Evolutionary conservation across 2,888 invertebrate genomes (phyloP).

Genomic region (Papilio elwesi): DNA sequence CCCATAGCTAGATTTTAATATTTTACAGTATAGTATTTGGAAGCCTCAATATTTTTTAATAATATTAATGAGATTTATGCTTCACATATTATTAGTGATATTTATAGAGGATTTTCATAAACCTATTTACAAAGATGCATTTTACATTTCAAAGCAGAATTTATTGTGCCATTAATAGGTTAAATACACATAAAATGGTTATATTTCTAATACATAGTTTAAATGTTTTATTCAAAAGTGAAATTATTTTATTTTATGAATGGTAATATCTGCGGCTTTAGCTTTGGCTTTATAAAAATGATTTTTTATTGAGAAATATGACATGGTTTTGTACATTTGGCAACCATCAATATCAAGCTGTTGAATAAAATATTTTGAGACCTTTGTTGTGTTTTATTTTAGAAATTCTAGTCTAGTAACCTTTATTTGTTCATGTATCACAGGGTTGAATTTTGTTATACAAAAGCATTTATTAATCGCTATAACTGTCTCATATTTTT

Average conservation of each 20-base stretch:
- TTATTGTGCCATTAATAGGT: conserved; percentile 23
- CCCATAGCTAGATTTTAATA: conserved; percentile 32
- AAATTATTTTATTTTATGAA: conserved; percentile 16
- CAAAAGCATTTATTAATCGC: too few relatives aligned
- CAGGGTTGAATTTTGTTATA: too few relatives aligned
- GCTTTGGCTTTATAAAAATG: conserved; percentile 21
- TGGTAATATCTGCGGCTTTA: conserved; percentile 20
- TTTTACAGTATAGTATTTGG: not conserved
- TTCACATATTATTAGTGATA: conserved; percentile 19
- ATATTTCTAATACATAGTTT: not conserved
- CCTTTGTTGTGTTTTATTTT: conserved; percentile 1
- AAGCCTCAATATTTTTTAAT: conserved; percentile 6
- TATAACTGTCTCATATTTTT: too few relatives aligned
- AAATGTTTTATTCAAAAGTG: conserved; percentile 14
- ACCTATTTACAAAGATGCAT: conserved; percentile 23
- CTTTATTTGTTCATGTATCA: too few relatives aligned
- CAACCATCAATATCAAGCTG: conserved; percentile 29
- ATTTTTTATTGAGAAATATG: conserved; percentile 20
- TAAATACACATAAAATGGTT: not conserved
- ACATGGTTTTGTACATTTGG: conserved; percentile 17
- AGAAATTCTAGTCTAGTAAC: not conserved
- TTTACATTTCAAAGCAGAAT: conserved; percentile 22
- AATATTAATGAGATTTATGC: conserved; percentile 5
- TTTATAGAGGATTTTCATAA: conserved; percentile 18
- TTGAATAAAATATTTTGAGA: conserved; percentile 37